Percentiles rank a stretch among this genome's conserved stretches.
These are phyloP conservation scores for Hofmannophila pseudospretella DNA, from an alignment of 2,888 invertebrate species.

Conservation along the genomic window DNA sequence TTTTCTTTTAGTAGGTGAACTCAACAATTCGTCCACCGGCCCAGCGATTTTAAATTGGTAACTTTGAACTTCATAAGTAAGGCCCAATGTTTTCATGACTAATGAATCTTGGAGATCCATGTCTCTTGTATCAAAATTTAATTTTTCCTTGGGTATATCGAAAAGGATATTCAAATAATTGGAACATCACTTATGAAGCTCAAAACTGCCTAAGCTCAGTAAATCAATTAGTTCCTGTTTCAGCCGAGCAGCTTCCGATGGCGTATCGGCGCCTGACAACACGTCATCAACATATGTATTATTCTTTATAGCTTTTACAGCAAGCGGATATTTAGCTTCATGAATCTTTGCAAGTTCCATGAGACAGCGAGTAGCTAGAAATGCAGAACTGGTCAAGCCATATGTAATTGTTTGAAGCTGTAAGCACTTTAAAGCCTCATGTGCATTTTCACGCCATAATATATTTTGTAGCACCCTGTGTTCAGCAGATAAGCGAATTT, in stretches of 20 bases:
- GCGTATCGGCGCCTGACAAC: background rate
- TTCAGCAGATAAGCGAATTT: background rate
- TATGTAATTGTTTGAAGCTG: constrained; percentile 5
- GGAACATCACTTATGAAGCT: constrained; percentile 4
- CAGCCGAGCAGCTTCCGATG: background rate
- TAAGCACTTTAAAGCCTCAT: background rate
- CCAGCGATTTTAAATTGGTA: background rate
- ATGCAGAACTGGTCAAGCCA: constrained; percentile 8
- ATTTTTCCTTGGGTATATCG: background rate
- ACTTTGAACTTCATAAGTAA: background rate
- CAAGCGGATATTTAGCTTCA: background rate
- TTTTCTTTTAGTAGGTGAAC: background rate
- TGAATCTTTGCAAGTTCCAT: constrained; percentile 9
- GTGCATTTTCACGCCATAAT: constrained; percentile 3
- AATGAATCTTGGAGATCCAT: background rate
- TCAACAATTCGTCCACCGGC: background rate
- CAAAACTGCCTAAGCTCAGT: background rate
- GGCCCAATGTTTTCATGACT: background rate
- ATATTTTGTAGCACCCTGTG: constrained; percentile 3
- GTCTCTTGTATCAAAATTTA: background rate
- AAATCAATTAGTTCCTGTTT: background rate
- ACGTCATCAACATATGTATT: constrained; percentile 5
- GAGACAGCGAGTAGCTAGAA: constrained; percentile 12
- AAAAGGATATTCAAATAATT: background rate
- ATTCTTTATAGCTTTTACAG: background rate